A percentile compares a stretch with the other conserved stretches of the same genome.
phyloP scores from a whole-genome alignment of 2,888 invertebrate genomes.

The Orthosia gothica region DNA sequence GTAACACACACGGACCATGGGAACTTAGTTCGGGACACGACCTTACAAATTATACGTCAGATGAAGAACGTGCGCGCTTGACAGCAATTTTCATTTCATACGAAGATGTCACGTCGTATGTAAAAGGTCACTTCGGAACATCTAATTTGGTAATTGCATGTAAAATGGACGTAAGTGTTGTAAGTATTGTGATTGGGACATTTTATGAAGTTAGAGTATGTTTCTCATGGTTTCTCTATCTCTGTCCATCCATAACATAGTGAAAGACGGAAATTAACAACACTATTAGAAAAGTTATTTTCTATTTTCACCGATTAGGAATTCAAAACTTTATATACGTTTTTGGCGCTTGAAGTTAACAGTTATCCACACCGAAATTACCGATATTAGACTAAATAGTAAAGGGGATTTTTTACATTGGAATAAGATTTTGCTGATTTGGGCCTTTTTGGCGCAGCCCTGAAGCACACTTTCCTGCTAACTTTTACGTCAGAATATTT shows the following conservation, averaged over 20 bases:
- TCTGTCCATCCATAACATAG: not conserved
- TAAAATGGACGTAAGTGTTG: constrained; percentile 60
- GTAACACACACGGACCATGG: constrained; percentile 67
- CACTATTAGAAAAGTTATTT: not conserved
- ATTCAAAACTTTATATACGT: too few relatives aligned
- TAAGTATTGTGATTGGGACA: constrained; percentile 45
- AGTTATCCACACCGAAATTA: too few relatives aligned
- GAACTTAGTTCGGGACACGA: constrained; percentile 74
- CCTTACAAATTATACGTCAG: constrained; percentile 83
- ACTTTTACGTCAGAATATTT: too few relatives aligned
- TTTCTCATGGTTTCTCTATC: constrained; percentile 26
- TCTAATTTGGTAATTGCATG: constrained; percentile 72
- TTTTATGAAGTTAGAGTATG: not conserved
- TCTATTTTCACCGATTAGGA: too few relatives aligned
- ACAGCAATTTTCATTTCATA: constrained; percentile 72
- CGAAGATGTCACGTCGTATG: constrained; percentile 68
- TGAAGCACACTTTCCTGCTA: too few relatives aligned
- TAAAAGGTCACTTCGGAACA: constrained; percentile 73
- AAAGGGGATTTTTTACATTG: too few relatives aligned
- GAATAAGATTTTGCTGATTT: too few relatives aligned
- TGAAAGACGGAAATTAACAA: not conserved
- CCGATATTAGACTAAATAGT: too few relatives aligned
- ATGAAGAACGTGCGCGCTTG: constrained; percentile 78
- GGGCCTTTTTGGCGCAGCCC: too few relatives aligned
- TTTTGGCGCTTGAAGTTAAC: too few relatives aligned